Base-by-base conservation (phyloP, 23 tunicate species). In the Ascidia mentula region DNA sequence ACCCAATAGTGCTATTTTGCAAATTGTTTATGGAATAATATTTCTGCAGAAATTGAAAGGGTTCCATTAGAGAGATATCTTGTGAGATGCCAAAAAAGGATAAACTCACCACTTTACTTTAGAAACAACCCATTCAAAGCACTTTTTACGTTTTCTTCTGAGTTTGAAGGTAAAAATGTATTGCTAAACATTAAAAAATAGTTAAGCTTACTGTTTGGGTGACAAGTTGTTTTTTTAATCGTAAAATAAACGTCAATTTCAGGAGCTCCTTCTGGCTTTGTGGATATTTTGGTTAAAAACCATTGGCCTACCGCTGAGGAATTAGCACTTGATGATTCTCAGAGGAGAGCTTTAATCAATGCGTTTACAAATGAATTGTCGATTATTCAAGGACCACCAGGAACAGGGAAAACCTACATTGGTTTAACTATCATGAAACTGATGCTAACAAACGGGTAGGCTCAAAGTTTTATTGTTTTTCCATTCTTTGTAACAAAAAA, bases 301-400 rank as follows among this genome's bases (percentile, higher is more conserved):
- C 35, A 20, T 26, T 91, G 97, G 97, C 97, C 90, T 12, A 32
- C 69, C 7, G 40, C 75, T 17, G 84, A 85, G 20, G 84, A 79
- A 34, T 84, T 91, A 0, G 65, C 73, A 31, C 60, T 91, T 46
- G 89, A 91, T 72, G 33, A 60, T 0, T 84, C 89, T 30, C 98
- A 94, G 77, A 45, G 46, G 6, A 78, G 76, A 2, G 98, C 94
- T 34, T 75, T 94, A 2, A 80, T 84, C 77, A 38, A 81, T 17
- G 94, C 94, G 5, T 76, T 94, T 61, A 84, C 98, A 20, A 60
- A 84, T 28, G 98, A 94, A 71, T 38, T 94, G 37, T 82, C 98
- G 37, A 59, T 92, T 33, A 84, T 94, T 37, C 95, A 95, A 81
- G 98, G 98, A 7, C 98, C 98, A 35, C 98, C 98, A 31, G 98